phyloP scores from a whole-genome alignment of 2,797 vertebrate genomes.

The Hirundo rustica region DNA sequence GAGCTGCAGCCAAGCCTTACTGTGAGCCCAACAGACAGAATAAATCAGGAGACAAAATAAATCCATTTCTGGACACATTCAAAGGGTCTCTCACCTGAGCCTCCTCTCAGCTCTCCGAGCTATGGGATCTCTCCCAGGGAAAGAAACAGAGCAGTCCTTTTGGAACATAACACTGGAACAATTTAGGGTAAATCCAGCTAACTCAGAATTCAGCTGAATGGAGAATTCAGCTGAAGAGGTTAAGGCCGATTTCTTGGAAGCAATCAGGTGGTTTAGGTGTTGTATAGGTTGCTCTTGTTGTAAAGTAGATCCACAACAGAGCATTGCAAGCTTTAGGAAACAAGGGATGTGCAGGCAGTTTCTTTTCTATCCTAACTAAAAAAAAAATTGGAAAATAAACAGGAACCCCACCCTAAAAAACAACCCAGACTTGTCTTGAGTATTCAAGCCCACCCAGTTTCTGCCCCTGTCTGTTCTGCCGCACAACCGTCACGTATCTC shows the following conservation, averaged over 20 bases:
- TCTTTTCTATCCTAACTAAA: neutral
- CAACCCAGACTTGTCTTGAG: neutral
- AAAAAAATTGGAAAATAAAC: rapidly evolving
- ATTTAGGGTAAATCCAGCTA: neutral
- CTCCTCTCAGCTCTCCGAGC: neutral
- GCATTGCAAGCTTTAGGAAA: neutral
- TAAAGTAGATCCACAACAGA: neutral
- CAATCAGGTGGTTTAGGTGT: neutral
- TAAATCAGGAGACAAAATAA: neutral
- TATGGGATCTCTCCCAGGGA: neutral
- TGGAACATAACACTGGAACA: neutral
- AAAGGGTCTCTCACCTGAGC: neutral
- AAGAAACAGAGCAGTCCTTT: neutral
- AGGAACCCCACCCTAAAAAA: rapidly evolving
- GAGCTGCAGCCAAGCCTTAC: neutral
- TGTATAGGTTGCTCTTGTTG: neutral
- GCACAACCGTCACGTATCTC: too few relatives aligned
- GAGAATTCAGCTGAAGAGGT: neutral
- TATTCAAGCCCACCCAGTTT: neutral
- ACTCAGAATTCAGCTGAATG: neutral
- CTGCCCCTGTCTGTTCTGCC: neutral
- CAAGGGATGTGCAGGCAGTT: neutral
- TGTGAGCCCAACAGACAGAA: neutral
- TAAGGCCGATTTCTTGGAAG: neutral
- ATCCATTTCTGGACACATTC: neutral